Base-by-base conservation (phyloP, 2,797 vertebrate species). In the Halcyon chelicuti region DNA sequence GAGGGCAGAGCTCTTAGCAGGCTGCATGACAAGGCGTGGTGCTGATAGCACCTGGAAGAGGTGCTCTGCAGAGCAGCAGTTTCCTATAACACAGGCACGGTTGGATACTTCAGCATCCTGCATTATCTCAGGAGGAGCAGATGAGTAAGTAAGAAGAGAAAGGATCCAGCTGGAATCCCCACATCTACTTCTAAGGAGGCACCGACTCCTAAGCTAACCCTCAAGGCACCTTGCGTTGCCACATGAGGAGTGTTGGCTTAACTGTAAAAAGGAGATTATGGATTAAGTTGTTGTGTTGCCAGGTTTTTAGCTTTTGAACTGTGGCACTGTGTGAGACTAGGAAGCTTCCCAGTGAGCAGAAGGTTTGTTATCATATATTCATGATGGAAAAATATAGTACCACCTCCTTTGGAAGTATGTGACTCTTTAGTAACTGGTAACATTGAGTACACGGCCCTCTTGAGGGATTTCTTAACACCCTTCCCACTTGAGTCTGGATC, bases 1-100 rank as follows among this genome's bases (percentile, higher is more conserved):
- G 0, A 35, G 20, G 7, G 1, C 1, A 42, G 15, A 22, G 21
- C 4, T 60, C 2, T 39, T 0, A 1, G 5, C 0, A 1, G 35
- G 13, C 4, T 74, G 15, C 3, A 4, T 51, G 8, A 17, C 0
- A 3, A 7, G 17, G 20, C 0, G 1, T 5, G 3, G 31, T 0
- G 0, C 3, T 60, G 42, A 0, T 3, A 47, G 21, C 7, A 3
- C 12, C 0, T 21, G 0, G 28, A 42, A 46, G 20, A 15, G 12
- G 3, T 9, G 7, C 5, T 42, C 6, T 46, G 14, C 2, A 37
- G 42, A 25, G 29, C 20, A 17, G 39, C 5, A 8, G 15, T 37
- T 67, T 70, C 33, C n/a, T 18, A 5, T 4, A 5, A 37, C 2
- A 12, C 1, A 5, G 49, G 1, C 7, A 3, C 3, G 5, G 3